Percentiles rank a stretch among this genome's conserved stretches.
Conservation (phyloP, 2,888 invertebrate genomes). For the Diploptera punctata region DNA sequence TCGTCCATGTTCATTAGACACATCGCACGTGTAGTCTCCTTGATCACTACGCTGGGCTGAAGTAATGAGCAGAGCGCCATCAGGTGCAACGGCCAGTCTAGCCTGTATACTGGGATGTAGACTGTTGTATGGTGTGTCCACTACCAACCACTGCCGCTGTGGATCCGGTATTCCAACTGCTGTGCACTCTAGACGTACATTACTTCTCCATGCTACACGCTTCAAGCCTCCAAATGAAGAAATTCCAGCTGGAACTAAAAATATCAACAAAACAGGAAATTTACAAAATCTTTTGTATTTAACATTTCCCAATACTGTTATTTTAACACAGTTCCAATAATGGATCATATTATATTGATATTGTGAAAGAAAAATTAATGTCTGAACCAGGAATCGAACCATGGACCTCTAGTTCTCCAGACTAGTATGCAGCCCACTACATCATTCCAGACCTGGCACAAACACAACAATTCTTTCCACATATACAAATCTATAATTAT, state of each 20-base stretch:
- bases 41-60: constrained; percentile 46
- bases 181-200: constrained; percentile 47
- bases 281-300: no score
- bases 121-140: constrained; percentile 23
- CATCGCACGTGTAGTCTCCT: constrained; percentile 48
- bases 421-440: no score
- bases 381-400: no score
- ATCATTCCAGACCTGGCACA: no score
- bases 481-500: no score
- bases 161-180: constrained; percentile 47
- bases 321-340: no score
- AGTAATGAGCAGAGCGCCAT: constrained; percentile 47
- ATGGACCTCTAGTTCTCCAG: no score
- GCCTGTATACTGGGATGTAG: constrained; percentile 28
- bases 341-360: no score
- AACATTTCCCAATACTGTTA: no score
- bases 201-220: constrained; percentile 48
- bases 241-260: constrained; percentile 48
- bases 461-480: no score
- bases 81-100: constrained; percentile 32
- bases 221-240: constrained; percentile 49
- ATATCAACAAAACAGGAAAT: no score
- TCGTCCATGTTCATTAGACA: constrained; percentile 44
- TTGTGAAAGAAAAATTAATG: no score
- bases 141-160: constrained; percentile 42